Evolutionary conservation across 1,140 invertebrate species (phyloP).

Genomic region (Drosophila yakuba): DNA sequence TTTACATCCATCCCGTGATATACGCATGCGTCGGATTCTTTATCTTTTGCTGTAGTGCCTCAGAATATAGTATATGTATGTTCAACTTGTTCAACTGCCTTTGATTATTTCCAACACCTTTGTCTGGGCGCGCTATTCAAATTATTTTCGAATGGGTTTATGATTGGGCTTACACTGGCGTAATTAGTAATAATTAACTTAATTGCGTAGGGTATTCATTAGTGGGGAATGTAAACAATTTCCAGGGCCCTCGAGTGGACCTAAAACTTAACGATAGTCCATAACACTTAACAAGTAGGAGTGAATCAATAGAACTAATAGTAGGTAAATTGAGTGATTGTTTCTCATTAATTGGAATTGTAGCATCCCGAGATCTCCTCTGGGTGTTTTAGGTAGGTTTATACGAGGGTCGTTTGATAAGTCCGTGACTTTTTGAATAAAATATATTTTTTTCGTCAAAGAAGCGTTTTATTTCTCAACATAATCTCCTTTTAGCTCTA

Average conservation of each 20-base stretch:
- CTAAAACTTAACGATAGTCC: conserved; percentile 73
- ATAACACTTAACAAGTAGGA: conserved; percentile 70
- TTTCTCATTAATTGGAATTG: conserved; percentile 76
- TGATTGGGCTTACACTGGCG: conserved; percentile 53
- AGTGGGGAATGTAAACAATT: conserved; percentile 70
- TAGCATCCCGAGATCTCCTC: conserved; percentile 37
- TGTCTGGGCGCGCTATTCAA: conserved; percentile 10
- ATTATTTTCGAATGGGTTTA: conserved; percentile 32
- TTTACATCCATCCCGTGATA: conserved; percentile 57
- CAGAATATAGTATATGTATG: conserved; percentile 36
- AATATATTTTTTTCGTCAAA: too few species aligned
- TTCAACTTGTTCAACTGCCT: conserved; percentile 48
- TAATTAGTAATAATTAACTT: conserved; percentile 59
- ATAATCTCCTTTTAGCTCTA: too few species aligned
- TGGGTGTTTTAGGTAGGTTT: conserved; percentile 9
- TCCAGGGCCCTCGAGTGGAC: conserved; percentile 45
- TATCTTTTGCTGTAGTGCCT: conserved; percentile 50
- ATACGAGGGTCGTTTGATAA: too few species aligned
- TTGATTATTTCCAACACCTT: conserved; percentile 30
- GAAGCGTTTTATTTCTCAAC: too few species aligned
- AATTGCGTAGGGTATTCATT: conserved; percentile 70
- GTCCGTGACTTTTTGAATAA: too few species aligned
- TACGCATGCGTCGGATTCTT: conserved; percentile 52
- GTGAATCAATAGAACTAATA: conserved; percentile 49
- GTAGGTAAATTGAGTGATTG: conserved; percentile 81